phyloP scores from a whole-genome alignment of 1,140 invertebrate genomes.

The Aphaenogaster floridana region DNA sequence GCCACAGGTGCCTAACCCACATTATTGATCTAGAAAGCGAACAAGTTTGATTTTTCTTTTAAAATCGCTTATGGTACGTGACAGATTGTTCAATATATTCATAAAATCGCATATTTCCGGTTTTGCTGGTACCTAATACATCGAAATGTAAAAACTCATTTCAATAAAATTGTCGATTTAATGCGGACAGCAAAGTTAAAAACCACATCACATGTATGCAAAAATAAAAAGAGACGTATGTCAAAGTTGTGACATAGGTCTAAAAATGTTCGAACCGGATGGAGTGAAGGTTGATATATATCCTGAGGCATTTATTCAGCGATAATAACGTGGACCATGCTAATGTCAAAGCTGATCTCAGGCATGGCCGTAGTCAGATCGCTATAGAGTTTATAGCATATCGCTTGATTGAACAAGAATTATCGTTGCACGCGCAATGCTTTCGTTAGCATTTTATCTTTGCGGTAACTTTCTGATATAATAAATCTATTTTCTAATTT shows the following conservation, averaged over 20 bases:
- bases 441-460: constrained; percentile 48
- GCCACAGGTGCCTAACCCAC: neutral
- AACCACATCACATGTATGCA: neutral
- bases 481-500: constrained; percentile 44
- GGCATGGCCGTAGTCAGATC: constrained; percentile 30
- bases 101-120: constrained; percentile 6
- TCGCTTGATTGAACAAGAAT: constrained; percentile 61
- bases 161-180: neutral
- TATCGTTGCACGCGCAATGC: constrained; percentile 55
- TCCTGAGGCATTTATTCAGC: constrained; percentile 53
- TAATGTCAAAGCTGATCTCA: constrained; percentile 71
- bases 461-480: constrained; percentile 34
- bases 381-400: constrained; percentile 55
- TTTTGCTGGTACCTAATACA: neutral
- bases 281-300: constrained; percentile 61
- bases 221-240: constrained; percentile 18
- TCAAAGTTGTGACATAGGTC: constrained; percentile 42
- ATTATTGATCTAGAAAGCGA: constrained; percentile 6
- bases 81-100: neutral
- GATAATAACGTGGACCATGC: constrained; percentile 49
- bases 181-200: neutral
- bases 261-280: constrained; percentile 55
- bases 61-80: neutral
- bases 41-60: neutral
- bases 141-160: neutral